Conservation (phyloP, 92 coral and sea anemone species). For the Diadumene lineata region DNA sequence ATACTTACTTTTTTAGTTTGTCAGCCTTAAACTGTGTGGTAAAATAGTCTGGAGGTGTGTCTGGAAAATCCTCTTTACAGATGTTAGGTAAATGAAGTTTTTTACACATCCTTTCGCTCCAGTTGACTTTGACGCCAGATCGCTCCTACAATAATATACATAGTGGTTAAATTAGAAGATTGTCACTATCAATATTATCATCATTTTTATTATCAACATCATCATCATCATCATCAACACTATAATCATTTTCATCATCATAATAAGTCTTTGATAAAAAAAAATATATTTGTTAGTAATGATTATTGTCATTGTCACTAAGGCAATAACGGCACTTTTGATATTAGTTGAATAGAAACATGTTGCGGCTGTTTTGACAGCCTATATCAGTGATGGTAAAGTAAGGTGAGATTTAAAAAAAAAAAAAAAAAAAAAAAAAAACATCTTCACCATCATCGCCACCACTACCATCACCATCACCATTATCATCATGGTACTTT, state of each 20-base stretch:
- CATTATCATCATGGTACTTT: neutral
- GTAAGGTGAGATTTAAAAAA: too few species aligned
- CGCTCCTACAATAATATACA: constrained; percentile 38
- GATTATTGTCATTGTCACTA: too few species aligned
- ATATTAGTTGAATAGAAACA: too few species aligned
- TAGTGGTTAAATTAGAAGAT: neutral
- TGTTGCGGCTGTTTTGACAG: too few species aligned
- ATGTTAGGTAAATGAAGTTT: constrained; percentile 78
- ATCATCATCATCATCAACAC: neutral
- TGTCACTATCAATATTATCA: neutral
- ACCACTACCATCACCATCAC: neutral
- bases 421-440: too few species aligned
- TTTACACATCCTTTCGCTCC: constrained; percentile 85
- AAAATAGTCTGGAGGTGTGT: constrained; percentile 86
- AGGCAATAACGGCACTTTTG: too few species aligned
- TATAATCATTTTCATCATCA: neutral
- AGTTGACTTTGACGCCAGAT: constrained; percentile 72
- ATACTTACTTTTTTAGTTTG: constrained; percentile 89
- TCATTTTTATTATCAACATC: neutral
- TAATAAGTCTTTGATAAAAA: too few species aligned
- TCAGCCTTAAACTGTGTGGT: constrained; percentile 87
- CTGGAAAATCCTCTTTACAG: constrained; percentile 91
- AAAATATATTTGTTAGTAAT: too few species aligned
- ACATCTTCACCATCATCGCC: neutral
- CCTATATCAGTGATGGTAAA: too few species aligned